phyloP scores from a whole-genome alignment of 2,113 vertebrate species.

The Caracal caracal region DNA sequence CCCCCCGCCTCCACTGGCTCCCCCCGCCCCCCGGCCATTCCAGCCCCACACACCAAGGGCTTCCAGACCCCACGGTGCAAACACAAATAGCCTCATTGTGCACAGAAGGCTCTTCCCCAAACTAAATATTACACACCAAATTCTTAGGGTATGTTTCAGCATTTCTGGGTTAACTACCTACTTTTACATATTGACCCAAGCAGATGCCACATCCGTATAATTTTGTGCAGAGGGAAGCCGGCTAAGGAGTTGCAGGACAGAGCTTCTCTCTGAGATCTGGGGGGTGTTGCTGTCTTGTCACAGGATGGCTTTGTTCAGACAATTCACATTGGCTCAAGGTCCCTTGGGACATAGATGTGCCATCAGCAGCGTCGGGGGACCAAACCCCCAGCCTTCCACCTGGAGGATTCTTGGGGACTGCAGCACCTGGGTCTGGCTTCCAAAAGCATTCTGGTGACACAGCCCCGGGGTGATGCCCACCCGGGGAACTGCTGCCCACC shows the following conservation, averaged over 20 bases:
- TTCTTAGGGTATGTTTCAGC: not conserved
- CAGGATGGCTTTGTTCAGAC: not conserved
- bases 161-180: not conserved
- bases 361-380: too few species aligned
- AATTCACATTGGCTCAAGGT: not conserved
- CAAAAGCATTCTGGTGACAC: not conserved
- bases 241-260: not conserved
- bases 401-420: not conserved
- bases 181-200: not conserved
- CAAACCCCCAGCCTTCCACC: not conserved
- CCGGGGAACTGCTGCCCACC: not conserved
- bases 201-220: not conserved
- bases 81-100: fast-evolving
- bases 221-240: not conserved
- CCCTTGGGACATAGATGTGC: not conserved
- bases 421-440: not conserved
- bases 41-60: not conserved
- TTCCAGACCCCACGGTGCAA: not conserved
- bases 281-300: not conserved
- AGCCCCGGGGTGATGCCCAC: not conserved
- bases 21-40: not conserved
- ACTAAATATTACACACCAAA: not conserved
- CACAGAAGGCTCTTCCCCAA: not conserved
- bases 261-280: too few species aligned
- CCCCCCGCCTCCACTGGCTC: not conserved